Conservation (phyloP, 2,113 vertebrate genomes). For the Pithys albifrons region DNA sequence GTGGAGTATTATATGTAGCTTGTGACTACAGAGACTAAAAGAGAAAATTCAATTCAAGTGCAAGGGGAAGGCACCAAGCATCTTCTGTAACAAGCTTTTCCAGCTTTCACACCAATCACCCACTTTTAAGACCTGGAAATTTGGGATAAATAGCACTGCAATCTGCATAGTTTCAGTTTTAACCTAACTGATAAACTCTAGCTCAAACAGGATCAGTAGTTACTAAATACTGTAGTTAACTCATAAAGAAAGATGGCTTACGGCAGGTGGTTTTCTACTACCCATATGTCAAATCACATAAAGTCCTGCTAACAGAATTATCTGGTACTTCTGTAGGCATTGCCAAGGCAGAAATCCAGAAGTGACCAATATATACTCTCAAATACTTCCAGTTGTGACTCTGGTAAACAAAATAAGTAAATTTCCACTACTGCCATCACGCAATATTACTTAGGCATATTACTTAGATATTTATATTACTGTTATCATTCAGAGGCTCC, state of each 20-base stretch:
- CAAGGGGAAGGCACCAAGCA: accelerated
- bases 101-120: neutral
- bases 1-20: neutral
- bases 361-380: neutral
- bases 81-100: neutral
- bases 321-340: neutral
- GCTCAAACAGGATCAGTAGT: neutral
- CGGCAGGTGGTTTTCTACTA: neutral
- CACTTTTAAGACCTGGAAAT: neutral
- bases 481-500: neutral
- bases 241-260: neutral
- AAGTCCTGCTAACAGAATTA: neutral
- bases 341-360: neutral
- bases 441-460: neutral
- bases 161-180: neutral
- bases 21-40: neutral
- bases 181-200: neutral
- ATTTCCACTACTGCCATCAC: slow-evolving; percentile 19
- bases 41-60: neutral
- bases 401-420: slow-evolving; percentile 9
- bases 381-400: slow-evolving; percentile 14
- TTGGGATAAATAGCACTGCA: neutral
- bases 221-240: neutral
- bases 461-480: neutral
- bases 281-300: neutral